A percentile compares a stretch with the other conserved stretches of the same genome.
Conservation (phyloP, 2,797 vertebrate genomes). For the Pseudochirops corinnae region DNA sequence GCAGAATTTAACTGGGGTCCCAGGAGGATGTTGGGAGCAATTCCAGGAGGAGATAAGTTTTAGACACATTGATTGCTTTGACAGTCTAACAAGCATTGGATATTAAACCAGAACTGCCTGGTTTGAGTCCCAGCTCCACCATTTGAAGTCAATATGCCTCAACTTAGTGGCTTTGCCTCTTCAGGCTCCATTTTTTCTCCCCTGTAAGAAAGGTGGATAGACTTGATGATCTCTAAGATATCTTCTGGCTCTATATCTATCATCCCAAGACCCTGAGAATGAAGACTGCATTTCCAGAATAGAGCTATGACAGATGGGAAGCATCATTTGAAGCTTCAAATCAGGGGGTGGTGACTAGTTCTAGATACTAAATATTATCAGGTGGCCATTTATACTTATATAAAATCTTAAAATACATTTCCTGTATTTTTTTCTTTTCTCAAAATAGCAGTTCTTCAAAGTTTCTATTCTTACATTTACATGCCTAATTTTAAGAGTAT, state of each 20-base stretch:
- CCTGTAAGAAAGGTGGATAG: not conserved
- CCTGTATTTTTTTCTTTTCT: not conserved
- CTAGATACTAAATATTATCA: not conserved
- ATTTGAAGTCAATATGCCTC: not conserved
- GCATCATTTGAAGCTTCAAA: not conserved
- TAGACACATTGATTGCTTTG: not conserved
- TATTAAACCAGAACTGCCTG: not conserved
- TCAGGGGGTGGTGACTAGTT: not conserved
- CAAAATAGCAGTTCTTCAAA: not conserved
- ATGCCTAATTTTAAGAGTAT: not conserved
- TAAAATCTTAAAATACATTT: not conserved
- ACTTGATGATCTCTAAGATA: not conserved
- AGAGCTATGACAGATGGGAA: not conserved
- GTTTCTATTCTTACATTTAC: not conserved
- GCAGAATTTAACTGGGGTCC: not conserved
- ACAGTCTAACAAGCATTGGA: not conserved
- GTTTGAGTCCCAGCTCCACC: not conserved
- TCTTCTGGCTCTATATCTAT: not conserved
- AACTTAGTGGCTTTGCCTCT: too few species aligned
- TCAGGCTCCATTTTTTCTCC: not conserved
- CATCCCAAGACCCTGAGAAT: too few species aligned
- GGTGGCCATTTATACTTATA: not conserved
- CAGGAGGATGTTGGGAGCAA: not conserved
- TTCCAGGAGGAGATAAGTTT: not conserved
- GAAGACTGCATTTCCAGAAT: too few species aligned